phyloP scores from a whole-genome alignment of 53 echinoderm and acorn worm genomes.

The Patiria pectinifera region DNA sequence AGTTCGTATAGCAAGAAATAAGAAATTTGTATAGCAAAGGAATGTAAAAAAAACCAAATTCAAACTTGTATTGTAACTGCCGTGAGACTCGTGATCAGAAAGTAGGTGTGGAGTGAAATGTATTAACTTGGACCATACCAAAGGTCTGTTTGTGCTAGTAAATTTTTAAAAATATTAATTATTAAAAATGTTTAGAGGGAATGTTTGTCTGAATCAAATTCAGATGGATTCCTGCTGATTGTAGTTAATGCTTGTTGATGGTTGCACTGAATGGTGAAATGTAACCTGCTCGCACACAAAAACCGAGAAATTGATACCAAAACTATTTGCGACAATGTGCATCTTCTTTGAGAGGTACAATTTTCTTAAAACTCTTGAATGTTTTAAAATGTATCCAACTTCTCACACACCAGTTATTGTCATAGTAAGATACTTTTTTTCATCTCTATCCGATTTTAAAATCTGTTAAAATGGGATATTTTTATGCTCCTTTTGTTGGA shows the following conservation, averaged over 20 bases:
- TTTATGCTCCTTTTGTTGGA: background rate
- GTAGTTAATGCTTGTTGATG: background rate
- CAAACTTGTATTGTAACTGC: background rate
- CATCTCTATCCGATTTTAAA: background rate
- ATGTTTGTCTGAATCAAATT: slow-evolving; percentile 13
- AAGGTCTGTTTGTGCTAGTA: background rate
- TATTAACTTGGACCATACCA: background rate
- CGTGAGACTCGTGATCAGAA: background rate
- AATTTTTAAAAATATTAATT: background rate
- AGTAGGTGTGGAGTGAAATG: background rate
- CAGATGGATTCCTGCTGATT: background rate
- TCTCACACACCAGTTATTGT: background rate
- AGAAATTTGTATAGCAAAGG: too few relatives aligned
- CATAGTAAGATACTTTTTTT: too few relatives aligned
- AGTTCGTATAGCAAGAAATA: too few relatives aligned
- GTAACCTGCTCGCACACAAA: background rate
- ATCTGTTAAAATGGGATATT: background rate
- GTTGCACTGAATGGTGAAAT: background rate
- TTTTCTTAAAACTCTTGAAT: too few relatives aligned
- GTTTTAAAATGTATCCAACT: background rate
- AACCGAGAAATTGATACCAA: background rate
- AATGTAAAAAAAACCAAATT: background rate
- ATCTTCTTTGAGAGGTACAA: too few relatives aligned
- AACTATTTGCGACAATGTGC: too few relatives aligned
- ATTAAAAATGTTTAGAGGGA: background rate